Conservation (phyloP, 2,113 vertebrate genomes). For the Clinocottus analis region DNA sequence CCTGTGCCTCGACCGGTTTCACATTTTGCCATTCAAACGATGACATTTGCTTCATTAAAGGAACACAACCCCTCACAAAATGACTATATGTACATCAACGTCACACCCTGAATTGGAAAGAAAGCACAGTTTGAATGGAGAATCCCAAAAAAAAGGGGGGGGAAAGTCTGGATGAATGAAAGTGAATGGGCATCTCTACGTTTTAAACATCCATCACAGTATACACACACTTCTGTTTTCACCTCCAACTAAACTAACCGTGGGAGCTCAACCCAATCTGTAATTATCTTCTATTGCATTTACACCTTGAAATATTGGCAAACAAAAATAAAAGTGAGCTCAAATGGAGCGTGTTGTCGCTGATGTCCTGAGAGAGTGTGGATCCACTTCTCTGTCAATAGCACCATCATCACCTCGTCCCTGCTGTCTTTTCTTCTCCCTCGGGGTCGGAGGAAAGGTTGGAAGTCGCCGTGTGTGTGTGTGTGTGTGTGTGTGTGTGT, state of each 20-base stretch:
- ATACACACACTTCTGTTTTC: neutral
- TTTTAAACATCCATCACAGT: neutral
- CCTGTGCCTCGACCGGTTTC: no score
- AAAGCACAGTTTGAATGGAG: no score
- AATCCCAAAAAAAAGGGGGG: no score
- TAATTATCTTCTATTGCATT: neutral
- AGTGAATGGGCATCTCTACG: no score
- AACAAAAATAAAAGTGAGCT: neutral
- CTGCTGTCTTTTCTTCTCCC: constrained; percentile 12
- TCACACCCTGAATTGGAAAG: no score
- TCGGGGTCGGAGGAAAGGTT: constrained; percentile 44
- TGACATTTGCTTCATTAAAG: no score
- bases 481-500: constrained; percentile 4
- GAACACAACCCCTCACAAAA: no score
- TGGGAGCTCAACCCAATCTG: neutral
- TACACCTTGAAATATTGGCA: neutral
- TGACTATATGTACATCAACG: no score
- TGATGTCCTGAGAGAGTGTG: constrained; percentile 6
- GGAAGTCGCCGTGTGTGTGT: constrained; percentile 1
- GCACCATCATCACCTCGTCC: constrained; percentile 35
- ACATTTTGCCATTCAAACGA: no score
- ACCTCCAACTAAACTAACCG: neutral
- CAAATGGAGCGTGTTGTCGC: constrained; percentile 24
- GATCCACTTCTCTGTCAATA: constrained; percentile 40
- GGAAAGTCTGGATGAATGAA: no score